A percentile compares a stretch with the other conserved stretches of the same genome.
Evolutionary conservation across 2,888 invertebrate genomes (phyloP).

Genomic region (Leptinotarsa rubiginosa): DNA sequence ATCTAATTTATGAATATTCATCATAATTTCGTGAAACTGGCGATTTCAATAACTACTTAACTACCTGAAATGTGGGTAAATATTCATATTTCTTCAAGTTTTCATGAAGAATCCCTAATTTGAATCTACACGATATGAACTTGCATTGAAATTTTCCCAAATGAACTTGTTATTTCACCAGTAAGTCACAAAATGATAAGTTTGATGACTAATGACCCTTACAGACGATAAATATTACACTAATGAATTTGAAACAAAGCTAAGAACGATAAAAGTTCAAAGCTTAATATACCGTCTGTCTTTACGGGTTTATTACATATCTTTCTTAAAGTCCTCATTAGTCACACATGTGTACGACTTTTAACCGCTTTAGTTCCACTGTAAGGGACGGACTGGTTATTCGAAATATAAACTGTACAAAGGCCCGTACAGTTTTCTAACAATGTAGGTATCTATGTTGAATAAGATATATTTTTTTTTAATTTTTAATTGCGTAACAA

Average conservation of each 20-base stretch:
- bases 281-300: conserved; percentile 17
- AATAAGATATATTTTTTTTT: too few relatives aligned
- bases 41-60: too few relatives aligned
- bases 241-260: conserved; percentile 27
- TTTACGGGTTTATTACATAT: conserved; percentile 20
- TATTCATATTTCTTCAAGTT: too few relatives aligned
- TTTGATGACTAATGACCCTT: conserved; percentile 10
- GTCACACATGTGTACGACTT: conserved; percentile 53
- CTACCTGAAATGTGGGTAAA: too few relatives aligned
- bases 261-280: conserved; percentile 23
- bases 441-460: too few relatives aligned
- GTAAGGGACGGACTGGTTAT: neutral
- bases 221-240: conserved; percentile 16
- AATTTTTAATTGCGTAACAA: too few relatives aligned
- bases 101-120: too few relatives aligned
- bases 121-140: too few relatives aligned
- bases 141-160: neutral
- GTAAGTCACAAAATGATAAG: neutral
- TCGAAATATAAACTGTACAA: neutral
- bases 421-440: too few relatives aligned
- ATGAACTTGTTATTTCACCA: neutral
- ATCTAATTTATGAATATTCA: too few relatives aligned
- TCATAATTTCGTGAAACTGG: too few relatives aligned
- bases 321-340: conserved; percentile 36
- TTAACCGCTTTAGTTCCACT: conserved; percentile 39